Base-by-base conservation (phyloP, 2,888 invertebrate species). In the Melitaea athalia region DNA sequence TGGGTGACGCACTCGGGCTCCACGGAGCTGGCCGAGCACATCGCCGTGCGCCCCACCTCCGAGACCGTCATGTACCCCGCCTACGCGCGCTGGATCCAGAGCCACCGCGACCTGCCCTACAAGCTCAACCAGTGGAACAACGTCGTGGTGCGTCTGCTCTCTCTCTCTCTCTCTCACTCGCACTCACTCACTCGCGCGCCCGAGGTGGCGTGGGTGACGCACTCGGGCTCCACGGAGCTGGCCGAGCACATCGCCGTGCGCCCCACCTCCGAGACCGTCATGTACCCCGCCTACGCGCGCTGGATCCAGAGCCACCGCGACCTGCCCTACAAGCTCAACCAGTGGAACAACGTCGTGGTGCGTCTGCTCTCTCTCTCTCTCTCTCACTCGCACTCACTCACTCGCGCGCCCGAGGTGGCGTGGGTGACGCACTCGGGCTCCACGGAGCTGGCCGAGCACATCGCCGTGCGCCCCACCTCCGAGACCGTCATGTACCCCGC, bases 41-140 rank as follows among this genome's bases (percentile, higher is more conserved):
- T 10, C 11, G 11, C 99, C 55, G 96, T 99, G 72, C 95, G 99
- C 65, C 99, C 99, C 38, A 99, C 99, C 7, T 99, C 99, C 65
- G 99, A 99, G 92, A 99, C 99, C 5, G 99, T 98, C 66, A 99
- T 99, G 99, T 99, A 99, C 91, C 99, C 99, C 6, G 96, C 99
- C 0, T 99, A 97, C 89, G 98, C 99, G 49, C 98, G 98, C 87
- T 99, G 99, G 99, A 95, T 99, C 67, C 98, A 99, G 89, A 99
- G 99, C 52, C 97, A 99, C 83, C 92, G 99, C 63, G 99, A 99
- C 92, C 94, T 99, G 78, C 99, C 99, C 4, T 94, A 99, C 72
- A 97, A 96, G 81, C 94, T 99, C 7, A 99, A 99, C 93, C 99
- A 99, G 87, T 99, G 99, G 99, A 99, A 98, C 85, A 99, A 99